phyloP scores from a whole-genome alignment of 2,797 vertebrate genomes.

The Enteromius viviparus region DNA sequence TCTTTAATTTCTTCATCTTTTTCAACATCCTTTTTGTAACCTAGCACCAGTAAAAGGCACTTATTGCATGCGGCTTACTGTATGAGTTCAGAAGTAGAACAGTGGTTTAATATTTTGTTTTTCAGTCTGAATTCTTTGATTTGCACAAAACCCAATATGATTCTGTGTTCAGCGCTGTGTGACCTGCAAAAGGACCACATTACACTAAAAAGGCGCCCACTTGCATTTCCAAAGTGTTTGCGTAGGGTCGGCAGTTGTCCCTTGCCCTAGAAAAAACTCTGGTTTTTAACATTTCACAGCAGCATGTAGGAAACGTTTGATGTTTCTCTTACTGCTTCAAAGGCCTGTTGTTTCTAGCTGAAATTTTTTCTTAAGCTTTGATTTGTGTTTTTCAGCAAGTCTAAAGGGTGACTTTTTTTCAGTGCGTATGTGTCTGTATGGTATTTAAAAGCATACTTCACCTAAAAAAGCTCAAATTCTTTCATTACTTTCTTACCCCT shows the following conservation, averaged over 20 bases:
- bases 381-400: slow-evolving; percentile 31
- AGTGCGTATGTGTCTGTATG: background rate
- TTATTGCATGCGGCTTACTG: background rate
- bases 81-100: background rate
- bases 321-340: slow-evolving; percentile 29
- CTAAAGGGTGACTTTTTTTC: slow-evolving; percentile 4
- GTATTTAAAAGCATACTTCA: slow-evolving; percentile 6
- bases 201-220: background rate
- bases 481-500: background rate
- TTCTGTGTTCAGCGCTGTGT: background rate
- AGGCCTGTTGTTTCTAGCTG: slow-evolving; percentile 30
- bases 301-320: slow-evolving; percentile 45
- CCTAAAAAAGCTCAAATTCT: background rate
- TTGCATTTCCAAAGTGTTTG: slow-evolving; percentile 1
- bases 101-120: background rate
- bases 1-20: background rate
- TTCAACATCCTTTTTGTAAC: slow-evolving; percentile 33
- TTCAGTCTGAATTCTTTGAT: background rate
- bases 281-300: slow-evolving; percentile 30
- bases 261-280: slow-evolving; percentile 38
- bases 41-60: background rate
- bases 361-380: slow-evolving; percentile 8
- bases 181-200: slow-evolving; percentile 9
- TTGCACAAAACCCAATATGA: background rate
- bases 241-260: slow-evolving; percentile 24